These are phyloP conservation scores for Morpho helenor DNA, from an alignment of 2,888 invertebrate genomes.

Conservation along the genomic window DNA sequence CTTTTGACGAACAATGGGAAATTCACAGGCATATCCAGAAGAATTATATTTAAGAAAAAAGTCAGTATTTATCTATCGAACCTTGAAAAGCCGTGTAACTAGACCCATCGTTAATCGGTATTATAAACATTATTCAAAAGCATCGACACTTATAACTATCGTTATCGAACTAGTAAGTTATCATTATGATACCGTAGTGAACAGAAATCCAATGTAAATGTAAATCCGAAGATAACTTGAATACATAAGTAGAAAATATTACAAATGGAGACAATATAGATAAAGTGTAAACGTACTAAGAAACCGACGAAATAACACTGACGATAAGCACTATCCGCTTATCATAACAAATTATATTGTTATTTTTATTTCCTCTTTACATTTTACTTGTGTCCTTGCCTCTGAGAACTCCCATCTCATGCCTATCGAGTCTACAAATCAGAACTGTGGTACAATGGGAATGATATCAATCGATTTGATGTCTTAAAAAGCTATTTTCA, in stretches of 20 bases:
- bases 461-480: constrained; percentile 3
- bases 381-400: constrained; percentile 64
- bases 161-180: constrained; percentile 2
- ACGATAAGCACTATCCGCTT: constrained; percentile 23
- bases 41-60: too few relatives aligned
- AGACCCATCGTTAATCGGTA: too few relatives aligned
- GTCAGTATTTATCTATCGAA: too few relatives aligned
- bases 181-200: neutral
- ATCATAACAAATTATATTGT: constrained; percentile 47
- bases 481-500: constrained; percentile 1
- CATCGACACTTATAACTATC: neutral
- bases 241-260: constrained; percentile 13
- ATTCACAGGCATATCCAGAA: too few relatives aligned
- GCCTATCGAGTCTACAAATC: constrained; percentile 67
- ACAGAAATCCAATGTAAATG: constrained; percentile 13
- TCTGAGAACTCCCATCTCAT: constrained; percentile 62
- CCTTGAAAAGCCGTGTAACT: too few relatives aligned
- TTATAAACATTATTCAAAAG: neutral
- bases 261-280: constrained; percentile 16
- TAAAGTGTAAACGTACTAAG: constrained; percentile 18
- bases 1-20: too few relatives aligned
- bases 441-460: constrained; percentile 45
- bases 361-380: constrained; percentile 40
- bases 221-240: constrained; percentile 7
- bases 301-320: constrained; percentile 20